Conservation (phyloP, 23 tunicate species). For the Oikopleura dioica region DNA sequence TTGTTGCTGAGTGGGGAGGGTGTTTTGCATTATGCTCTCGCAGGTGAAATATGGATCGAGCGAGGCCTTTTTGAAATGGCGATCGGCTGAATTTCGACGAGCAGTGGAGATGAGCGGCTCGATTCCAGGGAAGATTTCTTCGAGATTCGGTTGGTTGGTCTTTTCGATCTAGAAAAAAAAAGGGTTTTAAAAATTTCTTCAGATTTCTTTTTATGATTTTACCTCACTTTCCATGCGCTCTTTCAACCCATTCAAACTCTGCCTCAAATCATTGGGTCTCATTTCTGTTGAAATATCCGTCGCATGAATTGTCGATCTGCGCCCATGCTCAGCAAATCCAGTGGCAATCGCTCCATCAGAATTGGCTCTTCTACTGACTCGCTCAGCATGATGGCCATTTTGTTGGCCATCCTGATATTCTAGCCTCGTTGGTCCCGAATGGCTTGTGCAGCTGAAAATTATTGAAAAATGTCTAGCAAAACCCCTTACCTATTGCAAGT, state of each 20-base stretch:
- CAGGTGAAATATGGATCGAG: too few species aligned
- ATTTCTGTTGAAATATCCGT: background rate
- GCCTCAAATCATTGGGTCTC: background rate
- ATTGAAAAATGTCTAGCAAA: background rate
- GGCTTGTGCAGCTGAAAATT: background rate
- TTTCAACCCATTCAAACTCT: background rate
- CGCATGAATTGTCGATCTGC: too few species aligned
- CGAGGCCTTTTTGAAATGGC: background rate
- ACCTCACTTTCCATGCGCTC: background rate
- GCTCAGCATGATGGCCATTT: background rate
- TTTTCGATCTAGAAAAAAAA: background rate
- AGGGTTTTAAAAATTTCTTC: background rate
- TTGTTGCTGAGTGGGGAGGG: background rate
- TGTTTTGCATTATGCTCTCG: background rate
- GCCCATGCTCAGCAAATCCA: too few species aligned
- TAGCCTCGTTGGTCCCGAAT: background rate
- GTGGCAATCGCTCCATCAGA: constrained; percentile 6
- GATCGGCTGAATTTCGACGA: background rate
- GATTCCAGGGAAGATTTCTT: background rate
- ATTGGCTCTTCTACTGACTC: background rate
- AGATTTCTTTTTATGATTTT: background rate
- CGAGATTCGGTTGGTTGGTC: background rate
- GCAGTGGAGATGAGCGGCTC: background rate
- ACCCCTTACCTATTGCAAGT: constrained; percentile 4
- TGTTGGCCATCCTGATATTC: background rate